Evolutionary conservation across 2,113 vertebrate genomes (phyloP).

Genomic region (Castor canadensis): DNA sequence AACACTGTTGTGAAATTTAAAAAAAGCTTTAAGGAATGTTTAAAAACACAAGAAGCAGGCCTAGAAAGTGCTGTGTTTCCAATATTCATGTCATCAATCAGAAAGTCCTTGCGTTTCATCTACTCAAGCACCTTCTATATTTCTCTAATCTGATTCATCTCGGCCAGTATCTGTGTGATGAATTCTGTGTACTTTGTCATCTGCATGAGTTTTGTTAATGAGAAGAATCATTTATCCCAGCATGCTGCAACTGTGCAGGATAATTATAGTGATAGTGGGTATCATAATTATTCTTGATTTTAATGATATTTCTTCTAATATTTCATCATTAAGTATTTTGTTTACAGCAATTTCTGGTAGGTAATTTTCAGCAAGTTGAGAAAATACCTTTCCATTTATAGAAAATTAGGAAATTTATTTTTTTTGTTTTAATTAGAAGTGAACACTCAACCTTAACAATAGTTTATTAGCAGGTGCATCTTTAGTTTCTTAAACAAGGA

Average conservation of each 20-base stretch:
- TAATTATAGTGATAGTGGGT: constrained; percentile 55
- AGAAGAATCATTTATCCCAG: constrained; percentile 62
- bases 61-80: not conserved
- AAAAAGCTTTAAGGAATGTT: not conserved
- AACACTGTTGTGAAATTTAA: not conserved
- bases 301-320: constrained; percentile 47
- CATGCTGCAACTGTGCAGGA: not conserved
- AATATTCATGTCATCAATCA: not conserved
- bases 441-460: constrained; percentile 41
- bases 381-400: constrained; percentile 51
- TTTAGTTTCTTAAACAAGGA: not conserved
- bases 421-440: constrained; percentile 18
- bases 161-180: not conserved
- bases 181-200: constrained; percentile 32
- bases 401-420: constrained; percentile 15
- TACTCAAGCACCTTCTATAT: not conserved
- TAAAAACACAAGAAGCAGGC: not conserved
- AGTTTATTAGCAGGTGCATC: not conserved
- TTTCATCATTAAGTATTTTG: constrained; percentile 67
- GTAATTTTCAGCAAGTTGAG: constrained; percentile 55
- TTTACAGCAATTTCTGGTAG: constrained; percentile 63
- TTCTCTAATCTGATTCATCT: not conserved
- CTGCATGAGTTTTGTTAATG: constrained; percentile 33
- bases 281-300: constrained; percentile 69
- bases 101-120: not conserved